phyloP scores from a whole-genome alignment of 2,888 invertebrate genomes.

The Caenorhabditis sp. region DNA sequence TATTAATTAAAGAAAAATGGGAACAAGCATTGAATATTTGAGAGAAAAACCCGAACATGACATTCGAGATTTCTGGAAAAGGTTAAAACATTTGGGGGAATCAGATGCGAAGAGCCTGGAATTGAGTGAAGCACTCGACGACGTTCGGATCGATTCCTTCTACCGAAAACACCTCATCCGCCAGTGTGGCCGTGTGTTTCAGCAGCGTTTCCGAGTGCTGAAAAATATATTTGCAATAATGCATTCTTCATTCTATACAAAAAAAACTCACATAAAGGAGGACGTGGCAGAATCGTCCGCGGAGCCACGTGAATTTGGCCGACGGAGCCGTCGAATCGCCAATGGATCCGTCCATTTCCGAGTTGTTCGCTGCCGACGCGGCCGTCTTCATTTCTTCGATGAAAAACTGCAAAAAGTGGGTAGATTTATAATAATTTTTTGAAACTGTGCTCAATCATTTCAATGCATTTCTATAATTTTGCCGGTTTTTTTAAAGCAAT shows the following conservation, averaged over 20 bases:
- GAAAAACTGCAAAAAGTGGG: constrained; percentile 87
- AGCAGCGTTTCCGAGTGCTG: constrained; percentile 98
- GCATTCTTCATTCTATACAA: not conserved
- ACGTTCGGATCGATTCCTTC: constrained; percentile 91
- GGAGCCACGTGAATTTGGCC: constrained; percentile 95
- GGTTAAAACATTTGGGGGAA: not conserved
- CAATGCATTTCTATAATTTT: not conserved
- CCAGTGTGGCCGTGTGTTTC: constrained; percentile 94
- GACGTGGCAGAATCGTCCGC: constrained; percentile 93
- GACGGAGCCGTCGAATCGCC: constrained; percentile 83
- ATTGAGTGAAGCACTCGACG: constrained; percentile 96
- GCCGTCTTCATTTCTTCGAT: constrained; percentile 98
- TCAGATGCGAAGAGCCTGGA: constrained; percentile 85
- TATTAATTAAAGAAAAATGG: constrained; percentile 8
- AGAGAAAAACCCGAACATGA: constrained; percentile 24
- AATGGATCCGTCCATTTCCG: constrained; percentile 86
- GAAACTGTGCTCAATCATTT: too few relatives aligned
- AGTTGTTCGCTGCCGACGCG: constrained; percentile 87
- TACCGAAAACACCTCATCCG: constrained; percentile 95
- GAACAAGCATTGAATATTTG: not conserved
- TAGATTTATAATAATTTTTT: not conserved
- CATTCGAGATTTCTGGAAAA: constrained; percentile 12
- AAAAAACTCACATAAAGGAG: constrained; percentile 83
- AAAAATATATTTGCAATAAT: constrained; percentile 78
- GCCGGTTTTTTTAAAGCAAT: not conserved